These are phyloP conservation scores for Diploptera punctata DNA, from an alignment of 2,888 invertebrate genomes.

Conservation along the genomic window DNA sequence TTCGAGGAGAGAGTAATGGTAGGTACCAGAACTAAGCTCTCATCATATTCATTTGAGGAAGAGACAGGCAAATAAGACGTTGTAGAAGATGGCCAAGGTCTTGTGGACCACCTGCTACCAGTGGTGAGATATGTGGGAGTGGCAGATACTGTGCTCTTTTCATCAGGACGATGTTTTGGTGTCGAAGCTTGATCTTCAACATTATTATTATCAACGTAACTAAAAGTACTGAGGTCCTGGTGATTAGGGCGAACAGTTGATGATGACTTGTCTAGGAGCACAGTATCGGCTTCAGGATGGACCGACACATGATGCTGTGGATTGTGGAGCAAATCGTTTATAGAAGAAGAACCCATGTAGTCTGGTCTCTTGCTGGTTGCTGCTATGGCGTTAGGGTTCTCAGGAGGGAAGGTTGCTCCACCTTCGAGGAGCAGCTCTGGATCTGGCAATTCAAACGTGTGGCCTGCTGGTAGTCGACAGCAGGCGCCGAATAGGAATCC, in stretches of 20 bases:
- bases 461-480: slow-evolving; percentile 70
- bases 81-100: slow-evolving; percentile 54
- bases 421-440: slow-evolving; percentile 13
- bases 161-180: slow-evolving; percentile 41
- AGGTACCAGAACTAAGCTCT: slow-evolving; percentile 54
- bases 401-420: slow-evolving; percentile 10
- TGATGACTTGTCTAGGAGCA: slow-evolving; percentile 59
- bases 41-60: slow-evolving; percentile 46
- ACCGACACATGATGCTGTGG: slow-evolving; percentile 27
- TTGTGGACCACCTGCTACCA: slow-evolving; percentile 30
- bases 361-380: background rate
- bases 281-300: slow-evolving; percentile 63
- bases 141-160: slow-evolving; percentile 28
- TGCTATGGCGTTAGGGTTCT: slow-evolving; percentile 11
- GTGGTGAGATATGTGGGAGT: slow-evolving; percentile 38
- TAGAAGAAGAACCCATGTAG: background rate
- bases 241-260: background rate
- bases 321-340: slow-evolving; percentile 18
- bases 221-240: slow-evolving; percentile 41
- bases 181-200: background rate
- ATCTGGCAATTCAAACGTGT: slow-evolving; percentile 31
- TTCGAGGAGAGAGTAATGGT: slow-evolving; percentile 49
- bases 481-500: slow-evolving; percentile 93
- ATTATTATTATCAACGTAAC: slow-evolving; percentile 39
- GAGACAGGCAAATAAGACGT: slow-evolving; percentile 49